Percentiles rank a stretch among this genome's conserved stretches.
Evolutionary conservation across 2,113 vertebrate species (phyloP).

Genomic region (Neofelis nebulosa): DNA sequence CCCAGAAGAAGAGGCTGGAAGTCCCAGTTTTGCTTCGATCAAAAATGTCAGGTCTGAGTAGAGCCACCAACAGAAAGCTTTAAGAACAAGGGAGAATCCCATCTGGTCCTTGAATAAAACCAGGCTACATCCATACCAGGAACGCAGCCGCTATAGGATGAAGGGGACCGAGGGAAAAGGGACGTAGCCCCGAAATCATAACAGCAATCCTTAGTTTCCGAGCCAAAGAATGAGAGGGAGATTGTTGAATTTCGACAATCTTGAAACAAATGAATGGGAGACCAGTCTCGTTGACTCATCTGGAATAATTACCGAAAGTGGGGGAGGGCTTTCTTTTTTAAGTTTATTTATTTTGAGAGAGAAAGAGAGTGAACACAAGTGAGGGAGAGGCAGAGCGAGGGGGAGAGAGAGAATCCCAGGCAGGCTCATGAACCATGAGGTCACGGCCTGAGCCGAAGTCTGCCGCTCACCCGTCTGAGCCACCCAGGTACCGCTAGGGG

Average conservation of each 20-base stretch:
- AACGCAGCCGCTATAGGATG: not conserved
- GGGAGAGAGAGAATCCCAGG: no score
- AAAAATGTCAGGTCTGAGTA: not conserved
- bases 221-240: not conserved
- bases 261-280: not conserved
- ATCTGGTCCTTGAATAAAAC: not conserved
- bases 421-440: no score
- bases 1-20: not conserved
- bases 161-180: not conserved
- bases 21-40: not conserved
- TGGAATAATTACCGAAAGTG: not conserved
- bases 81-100: not conserved
- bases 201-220: not conserved
- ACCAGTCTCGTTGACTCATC: not conserved
- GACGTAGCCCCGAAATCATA: not conserved
- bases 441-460: no score
- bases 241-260: not conserved
- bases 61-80: not conserved
- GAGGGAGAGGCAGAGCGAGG: no score
- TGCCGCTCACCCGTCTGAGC: no score
- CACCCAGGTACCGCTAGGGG: not conserved
- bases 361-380: no score
- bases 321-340: not conserved
- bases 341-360: no score
- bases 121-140: not conserved